Conservation (phyloP, 2,888 invertebrate species). For the Cheilosia pagana region DNA sequence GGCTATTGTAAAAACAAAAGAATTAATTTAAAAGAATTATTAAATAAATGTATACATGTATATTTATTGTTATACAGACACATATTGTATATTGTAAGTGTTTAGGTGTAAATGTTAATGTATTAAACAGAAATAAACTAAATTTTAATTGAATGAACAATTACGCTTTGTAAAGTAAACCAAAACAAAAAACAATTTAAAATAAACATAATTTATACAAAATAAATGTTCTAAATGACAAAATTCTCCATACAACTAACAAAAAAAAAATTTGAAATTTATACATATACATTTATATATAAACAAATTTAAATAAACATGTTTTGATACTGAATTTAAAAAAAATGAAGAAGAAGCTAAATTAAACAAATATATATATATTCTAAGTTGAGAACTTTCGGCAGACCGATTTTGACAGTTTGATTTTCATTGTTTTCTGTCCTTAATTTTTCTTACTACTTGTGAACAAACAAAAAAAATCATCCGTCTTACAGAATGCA, state of each 20-base stretch:
- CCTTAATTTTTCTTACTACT: background rate
- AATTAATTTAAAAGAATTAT: constrained; percentile 12
- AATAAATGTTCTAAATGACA: constrained; percentile 9
- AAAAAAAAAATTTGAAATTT: constrained; percentile 53
- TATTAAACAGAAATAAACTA: constrained; percentile 21
- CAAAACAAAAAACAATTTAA: constrained; percentile 17
- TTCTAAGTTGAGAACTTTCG: constrained; percentile 31
- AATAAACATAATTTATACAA: constrained; percentile 49
- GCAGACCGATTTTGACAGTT: constrained; percentile 37
- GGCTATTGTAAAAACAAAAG: constrained; percentile 45
- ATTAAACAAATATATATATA: constrained; percentile 13
- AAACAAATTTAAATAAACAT: constrained; percentile 45
- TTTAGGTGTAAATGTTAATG: constrained; percentile 60
- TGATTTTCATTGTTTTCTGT: constrained; percentile 14
- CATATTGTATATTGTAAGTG: constrained; percentile 59
- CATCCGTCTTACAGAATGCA: constrained; percentile 44
- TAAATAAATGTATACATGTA: constrained; percentile 37
- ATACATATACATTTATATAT: constrained; percentile 66
- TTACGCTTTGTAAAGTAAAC: constrained; percentile 55
- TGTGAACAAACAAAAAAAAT: background rate
- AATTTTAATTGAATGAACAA: constrained; percentile 35
- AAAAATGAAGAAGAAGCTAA: constrained; percentile 29
- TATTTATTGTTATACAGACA: constrained; percentile 66
- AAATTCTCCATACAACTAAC: constrained; percentile 35
- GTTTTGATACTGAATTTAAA: constrained; percentile 69